phyloP scores from a whole-genome alignment of 2,888 invertebrate species.

The Agrotis exclamationis region DNA sequence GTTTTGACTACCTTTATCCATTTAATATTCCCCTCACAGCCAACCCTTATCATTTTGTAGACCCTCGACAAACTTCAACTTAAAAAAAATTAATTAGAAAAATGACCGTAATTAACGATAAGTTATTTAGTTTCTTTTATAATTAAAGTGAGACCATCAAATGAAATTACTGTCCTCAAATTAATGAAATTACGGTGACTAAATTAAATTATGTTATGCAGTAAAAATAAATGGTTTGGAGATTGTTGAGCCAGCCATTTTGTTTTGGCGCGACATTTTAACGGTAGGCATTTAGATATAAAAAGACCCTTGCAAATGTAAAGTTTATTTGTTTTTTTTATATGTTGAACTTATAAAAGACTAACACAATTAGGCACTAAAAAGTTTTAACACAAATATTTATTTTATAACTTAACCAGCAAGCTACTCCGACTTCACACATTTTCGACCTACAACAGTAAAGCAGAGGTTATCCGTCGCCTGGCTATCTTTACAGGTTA shows the following conservation, averaged over 20 bases:
- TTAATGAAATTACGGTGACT: slow-evolving; percentile 41
- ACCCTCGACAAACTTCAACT: background rate
- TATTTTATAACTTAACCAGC: background rate
- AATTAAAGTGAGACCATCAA: slow-evolving; percentile 34
- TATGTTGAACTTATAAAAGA: background rate
- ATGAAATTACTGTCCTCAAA: slow-evolving; percentile 27
- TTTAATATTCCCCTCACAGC: slow-evolving; percentile 10
- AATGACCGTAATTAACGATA: slow-evolving; percentile 12
- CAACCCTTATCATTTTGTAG: background rate
- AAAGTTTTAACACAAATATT: background rate
- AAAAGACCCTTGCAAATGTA: slow-evolving; percentile 18
- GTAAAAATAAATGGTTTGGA: slow-evolving; percentile 13
- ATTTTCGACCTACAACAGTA: no score
- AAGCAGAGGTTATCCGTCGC: no score
- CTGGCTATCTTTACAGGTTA: no score
- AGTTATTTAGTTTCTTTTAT: slow-evolving; percentile 7
- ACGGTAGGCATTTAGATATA: background rate
- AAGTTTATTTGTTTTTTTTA: slow-evolving; percentile 22
- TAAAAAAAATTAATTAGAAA: background rate
- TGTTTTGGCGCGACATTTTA: slow-evolving; percentile 17
- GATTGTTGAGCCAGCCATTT: slow-evolving; percentile 26
- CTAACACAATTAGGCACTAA: background rate
- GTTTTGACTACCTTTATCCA: background rate
- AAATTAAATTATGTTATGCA: slow-evolving; percentile 34
- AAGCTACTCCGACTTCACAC: no score